phyloP scores from a whole-genome alignment of 2,113 vertebrate genomes.

The Ochotona curzoniae region DNA sequence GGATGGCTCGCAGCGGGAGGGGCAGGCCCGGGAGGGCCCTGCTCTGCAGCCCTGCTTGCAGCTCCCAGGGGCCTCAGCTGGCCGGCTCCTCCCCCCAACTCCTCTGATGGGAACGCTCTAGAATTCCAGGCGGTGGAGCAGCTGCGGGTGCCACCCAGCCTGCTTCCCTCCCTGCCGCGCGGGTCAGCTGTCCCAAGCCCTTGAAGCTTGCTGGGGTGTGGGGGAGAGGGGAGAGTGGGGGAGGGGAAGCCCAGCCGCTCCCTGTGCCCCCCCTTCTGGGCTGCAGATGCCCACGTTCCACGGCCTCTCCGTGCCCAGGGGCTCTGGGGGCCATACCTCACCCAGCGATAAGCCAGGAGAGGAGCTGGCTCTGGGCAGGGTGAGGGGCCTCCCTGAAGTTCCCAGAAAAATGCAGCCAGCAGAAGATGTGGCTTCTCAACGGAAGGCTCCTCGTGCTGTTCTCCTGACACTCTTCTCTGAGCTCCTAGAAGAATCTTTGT shows the following conservation, averaged over 20 bases:
- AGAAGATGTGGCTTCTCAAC: too few species aligned
- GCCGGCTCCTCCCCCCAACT: neutral
- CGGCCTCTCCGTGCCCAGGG: too few species aligned
- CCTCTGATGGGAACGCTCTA: neutral
- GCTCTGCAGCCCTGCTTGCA: neutral
- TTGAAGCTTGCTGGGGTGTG: neutral
- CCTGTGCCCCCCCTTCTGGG: too few species aligned
- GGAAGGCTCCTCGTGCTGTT: too few species aligned
- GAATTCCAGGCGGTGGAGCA: conserved; percentile 45
- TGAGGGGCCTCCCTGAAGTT: too few species aligned
- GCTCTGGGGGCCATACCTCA: too few species aligned
- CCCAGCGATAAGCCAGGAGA: too few species aligned
- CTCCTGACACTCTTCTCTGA: too few species aligned
- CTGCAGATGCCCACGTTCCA: too few species aligned
- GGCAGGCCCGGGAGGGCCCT: conserved; percentile 21
- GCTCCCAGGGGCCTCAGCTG: conserved; percentile 19
- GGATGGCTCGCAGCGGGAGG: conserved; percentile 33
- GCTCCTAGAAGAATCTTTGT: too few species aligned
- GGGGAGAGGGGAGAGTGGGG: neutral
- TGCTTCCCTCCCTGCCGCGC: neutral
- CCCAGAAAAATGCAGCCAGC: too few species aligned
- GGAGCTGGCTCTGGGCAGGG: too few species aligned
- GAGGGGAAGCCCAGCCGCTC: rapidly evolving
- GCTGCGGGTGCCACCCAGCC: neutral
- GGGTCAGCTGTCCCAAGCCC: neutral